A percentile compares a stretch with the other conserved stretches of the same genome.
phyloP scores from a whole-genome alignment of 2,888 invertebrate genomes.

The Harmothoe impar region DNA sequence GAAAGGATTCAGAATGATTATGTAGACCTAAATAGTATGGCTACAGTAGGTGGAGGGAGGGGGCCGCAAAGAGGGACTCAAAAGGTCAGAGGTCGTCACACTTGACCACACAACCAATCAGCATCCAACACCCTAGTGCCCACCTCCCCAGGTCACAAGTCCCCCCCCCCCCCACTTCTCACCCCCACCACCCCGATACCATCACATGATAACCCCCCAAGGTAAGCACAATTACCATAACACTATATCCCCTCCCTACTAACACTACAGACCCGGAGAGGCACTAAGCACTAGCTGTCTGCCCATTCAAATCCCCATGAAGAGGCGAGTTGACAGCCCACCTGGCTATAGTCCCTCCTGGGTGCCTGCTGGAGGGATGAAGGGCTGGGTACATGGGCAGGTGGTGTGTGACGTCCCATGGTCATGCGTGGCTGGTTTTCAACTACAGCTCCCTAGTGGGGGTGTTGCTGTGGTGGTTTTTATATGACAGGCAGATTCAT shows the following conservation, averaged over 20 bases:
- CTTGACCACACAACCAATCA: constrained; percentile 50
- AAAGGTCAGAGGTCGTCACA: neutral
- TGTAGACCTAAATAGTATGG: no score
- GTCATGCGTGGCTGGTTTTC: neutral
- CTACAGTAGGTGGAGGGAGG: neutral
- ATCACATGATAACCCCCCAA: neutral
- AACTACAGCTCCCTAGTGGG: neutral
- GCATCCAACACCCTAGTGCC: neutral
- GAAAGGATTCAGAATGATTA: no score
- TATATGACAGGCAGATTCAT: no score
- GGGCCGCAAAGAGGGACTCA: neutral
- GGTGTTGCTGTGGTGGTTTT: neutral
- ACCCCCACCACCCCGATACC: constrained; percentile 1
- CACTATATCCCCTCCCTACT: neutral
- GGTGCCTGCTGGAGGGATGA: neutral
- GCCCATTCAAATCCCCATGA: neutral
- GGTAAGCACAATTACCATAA: constrained; percentile 28
- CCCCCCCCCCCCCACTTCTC: neutral
- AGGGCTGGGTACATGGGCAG: neutral
- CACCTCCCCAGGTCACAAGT: neutral
- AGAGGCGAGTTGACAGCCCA: neutral
- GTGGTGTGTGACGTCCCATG: neutral
- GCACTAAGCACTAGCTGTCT: neutral
- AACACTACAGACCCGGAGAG: neutral
- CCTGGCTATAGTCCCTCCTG: neutral